Conservation (phyloP, 2,888 invertebrate genomes). For the Mechanitis mazaeus region DNA sequence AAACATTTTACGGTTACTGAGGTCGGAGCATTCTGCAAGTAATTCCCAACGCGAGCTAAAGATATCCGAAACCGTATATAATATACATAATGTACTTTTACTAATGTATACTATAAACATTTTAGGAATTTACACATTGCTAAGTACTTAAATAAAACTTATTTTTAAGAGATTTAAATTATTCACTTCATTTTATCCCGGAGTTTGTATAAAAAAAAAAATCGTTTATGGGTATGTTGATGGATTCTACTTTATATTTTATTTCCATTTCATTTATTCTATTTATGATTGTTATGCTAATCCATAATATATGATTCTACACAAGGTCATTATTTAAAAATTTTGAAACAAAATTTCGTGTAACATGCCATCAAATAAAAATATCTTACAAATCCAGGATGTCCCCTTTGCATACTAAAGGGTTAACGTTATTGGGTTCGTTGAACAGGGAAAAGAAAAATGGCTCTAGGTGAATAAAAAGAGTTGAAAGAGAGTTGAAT, state of each 20-base stretch:
- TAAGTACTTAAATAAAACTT: too few relatives aligned
- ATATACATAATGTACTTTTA: neutral
- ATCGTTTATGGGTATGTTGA: too few relatives aligned
- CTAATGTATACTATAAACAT: too few relatives aligned
- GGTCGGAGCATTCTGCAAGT: constrained; percentile 17
- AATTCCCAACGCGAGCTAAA: constrained; percentile 16
- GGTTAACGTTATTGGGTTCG: constrained; percentile 32
- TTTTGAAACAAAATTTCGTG: neutral
- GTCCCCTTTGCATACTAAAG: constrained; percentile 36
- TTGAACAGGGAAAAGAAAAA: constrained; percentile 27
- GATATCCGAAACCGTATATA: constrained; percentile 11
- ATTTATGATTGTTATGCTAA: too few relatives aligned
- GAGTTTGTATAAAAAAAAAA: too few relatives aligned
- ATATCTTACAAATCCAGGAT: constrained; percentile 29
- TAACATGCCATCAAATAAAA: constrained; percentile 23
- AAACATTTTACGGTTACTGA: constrained; percentile 28
- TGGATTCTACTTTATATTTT: too few relatives aligned
- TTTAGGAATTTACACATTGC: neutral
- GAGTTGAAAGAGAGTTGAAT: constrained; percentile 12
- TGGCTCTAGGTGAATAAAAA: constrained; percentile 20
- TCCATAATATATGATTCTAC: too few relatives aligned
- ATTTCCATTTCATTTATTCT: too few relatives aligned
- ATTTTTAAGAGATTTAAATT: too few relatives aligned
- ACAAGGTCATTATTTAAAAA: too few relatives aligned
- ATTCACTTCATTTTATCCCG: too few relatives aligned